Base-by-base conservation (phyloP, 2,888 invertebrate species). In the Andrena bicolor region DNA sequence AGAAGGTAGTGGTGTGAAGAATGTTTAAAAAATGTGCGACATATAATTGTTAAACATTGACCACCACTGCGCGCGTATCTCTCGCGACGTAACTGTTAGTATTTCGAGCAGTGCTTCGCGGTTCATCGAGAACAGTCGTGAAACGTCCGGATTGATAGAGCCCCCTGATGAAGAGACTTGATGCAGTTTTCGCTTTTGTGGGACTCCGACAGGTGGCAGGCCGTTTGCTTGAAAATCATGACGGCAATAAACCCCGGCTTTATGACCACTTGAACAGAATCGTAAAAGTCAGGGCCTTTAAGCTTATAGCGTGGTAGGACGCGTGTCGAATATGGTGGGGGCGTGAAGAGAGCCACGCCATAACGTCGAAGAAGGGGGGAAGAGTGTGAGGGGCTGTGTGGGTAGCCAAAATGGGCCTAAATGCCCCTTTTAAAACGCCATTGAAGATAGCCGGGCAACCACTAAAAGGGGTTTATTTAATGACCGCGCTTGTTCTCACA, bases 181-280 rank as follows among this genome's bases (percentile, higher is more conserved):
- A 81, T 81, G 90, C 89, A 90, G 90, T 90, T 91, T 89, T 90
- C 90, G 90, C 90, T 90, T 91, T 90, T 84, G 90, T 87, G 87
- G 85, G 86, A 90, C 92, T 93, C 93, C 94, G 94, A 94, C 94
- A 94, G 94, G 94, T 94, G 93, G 94, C 91, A 92, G 92, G 90
- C 92, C 91, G 92, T 93, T 93, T 92, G 93, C 93, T 93, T 93
- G 93, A 93, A 93, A 94, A 94, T 94, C 94, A 94, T 94, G 94
- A 93, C 94, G 94, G 95, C 93, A 94, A 94, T 95, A 94, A 95
- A 95, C 94, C 94, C 93, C 93, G 94, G 94, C 95, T 95, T 95
- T 95, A 95, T 94, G 94, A 94, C 94, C 94, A 94, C 95, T 95
- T 95, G 94, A 95, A 94, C 93, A 93, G 94, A 95, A 94, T 95